A percentile compares a stretch with the other conserved stretches of the same genome.
phyloP scores from a whole-genome alignment of 2,113 vertebrate species.

The Chascanopsetta lugubris region DNA sequence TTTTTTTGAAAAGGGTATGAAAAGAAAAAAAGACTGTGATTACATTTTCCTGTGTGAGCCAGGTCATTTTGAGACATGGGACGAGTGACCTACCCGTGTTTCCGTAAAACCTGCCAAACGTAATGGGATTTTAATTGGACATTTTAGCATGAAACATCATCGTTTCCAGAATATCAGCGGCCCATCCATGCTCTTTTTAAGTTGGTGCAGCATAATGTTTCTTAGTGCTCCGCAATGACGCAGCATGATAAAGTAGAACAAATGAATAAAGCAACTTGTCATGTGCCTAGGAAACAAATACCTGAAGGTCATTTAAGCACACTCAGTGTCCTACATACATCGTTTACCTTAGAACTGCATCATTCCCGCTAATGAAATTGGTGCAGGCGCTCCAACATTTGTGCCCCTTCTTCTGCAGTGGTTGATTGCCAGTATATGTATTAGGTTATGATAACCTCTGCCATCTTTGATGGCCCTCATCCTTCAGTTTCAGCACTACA shows the following conservation, averaged over 20 bases:
- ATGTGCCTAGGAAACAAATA: background rate
- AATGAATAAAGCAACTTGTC: background rate
- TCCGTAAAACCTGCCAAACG: too few relatives aligned
- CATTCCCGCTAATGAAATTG: too few relatives aligned
- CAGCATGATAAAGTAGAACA: background rate
- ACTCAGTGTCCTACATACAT: background rate
- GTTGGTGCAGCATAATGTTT: background rate
- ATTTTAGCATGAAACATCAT: background rate
- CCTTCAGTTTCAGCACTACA: background rate
- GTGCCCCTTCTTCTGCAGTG: background rate
- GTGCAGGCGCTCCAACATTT: background rate
- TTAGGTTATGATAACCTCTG: too few relatives aligned
- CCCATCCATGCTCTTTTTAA: background rate
- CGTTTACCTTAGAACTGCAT: background rate
- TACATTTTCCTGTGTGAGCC: too few relatives aligned
- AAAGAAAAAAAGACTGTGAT: too few relatives aligned
- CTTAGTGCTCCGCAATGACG: background rate
- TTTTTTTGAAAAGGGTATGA: too few relatives aligned
- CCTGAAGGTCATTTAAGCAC: background rate
- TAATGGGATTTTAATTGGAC: too few relatives aligned
- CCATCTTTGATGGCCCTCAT: too few relatives aligned
- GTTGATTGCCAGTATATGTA: background rate
- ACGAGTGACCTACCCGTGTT: too few relatives aligned
- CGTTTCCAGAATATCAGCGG: too few relatives aligned
- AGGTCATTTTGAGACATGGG: too few relatives aligned